Evolutionary conservation across 2,113 vertebrate species (phyloP).

Genomic region (Cinclus mexicanus): DNA sequence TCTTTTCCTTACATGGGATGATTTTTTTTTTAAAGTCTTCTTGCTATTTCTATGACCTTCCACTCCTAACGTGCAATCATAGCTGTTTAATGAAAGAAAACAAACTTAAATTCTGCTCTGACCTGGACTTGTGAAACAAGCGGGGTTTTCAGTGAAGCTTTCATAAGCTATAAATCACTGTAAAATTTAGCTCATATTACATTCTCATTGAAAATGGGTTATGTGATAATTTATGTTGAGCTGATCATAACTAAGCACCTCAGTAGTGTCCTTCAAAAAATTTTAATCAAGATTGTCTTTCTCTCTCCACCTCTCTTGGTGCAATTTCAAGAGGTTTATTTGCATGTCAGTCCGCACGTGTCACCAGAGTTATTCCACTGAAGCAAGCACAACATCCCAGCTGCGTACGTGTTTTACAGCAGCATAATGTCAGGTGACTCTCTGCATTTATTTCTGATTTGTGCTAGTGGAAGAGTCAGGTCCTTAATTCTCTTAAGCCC

Average conservation of each 20-base stretch:
- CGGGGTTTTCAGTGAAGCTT: conserved; percentile 8
- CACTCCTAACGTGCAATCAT: background rate
- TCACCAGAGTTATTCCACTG: conserved; percentile 46
- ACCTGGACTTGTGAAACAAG: background rate
- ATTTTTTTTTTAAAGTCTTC: background rate
- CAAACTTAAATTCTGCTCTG: background rate
- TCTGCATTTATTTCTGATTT: conserved; percentile 14
- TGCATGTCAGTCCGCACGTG: conserved; percentile 59
- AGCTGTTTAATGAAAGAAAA: conserved; percentile 13
- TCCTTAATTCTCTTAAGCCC: conserved; percentile 26
- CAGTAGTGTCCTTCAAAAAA: conserved; percentile 60
- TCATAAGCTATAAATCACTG: conserved; percentile 51
- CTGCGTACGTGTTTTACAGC: conserved; percentile 1
- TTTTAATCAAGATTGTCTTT: conserved; percentile 67
- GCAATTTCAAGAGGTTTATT: conserved; percentile 64
- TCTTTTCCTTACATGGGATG: background rate
- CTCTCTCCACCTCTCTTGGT: conserved; percentile 43
- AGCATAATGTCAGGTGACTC: conserved; percentile 6
- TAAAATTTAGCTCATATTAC: conserved; percentile 58
- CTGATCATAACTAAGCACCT: conserved; percentile 40
- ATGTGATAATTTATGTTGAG: conserved; percentile 51
- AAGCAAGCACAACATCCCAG: background rate
- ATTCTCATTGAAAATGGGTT: conserved; percentile 59
- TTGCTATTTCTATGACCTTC: background rate
- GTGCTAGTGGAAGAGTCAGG: background rate